phyloP scores from a whole-genome alignment of 2,888 invertebrate species.

The Tupiocoris notatus region DNA sequence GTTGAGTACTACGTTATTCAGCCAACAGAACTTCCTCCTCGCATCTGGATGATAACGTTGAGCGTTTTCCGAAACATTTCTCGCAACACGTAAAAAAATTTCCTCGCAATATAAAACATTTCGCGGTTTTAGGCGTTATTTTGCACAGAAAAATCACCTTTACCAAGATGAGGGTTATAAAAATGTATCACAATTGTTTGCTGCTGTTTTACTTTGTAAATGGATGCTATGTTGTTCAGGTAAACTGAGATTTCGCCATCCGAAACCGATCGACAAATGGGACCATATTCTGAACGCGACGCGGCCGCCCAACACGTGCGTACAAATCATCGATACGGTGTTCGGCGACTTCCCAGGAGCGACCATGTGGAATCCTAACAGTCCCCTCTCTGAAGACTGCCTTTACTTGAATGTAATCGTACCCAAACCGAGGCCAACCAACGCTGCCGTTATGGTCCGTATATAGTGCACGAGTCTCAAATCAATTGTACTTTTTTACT shows the following conservation, averaged over 20 bases:
- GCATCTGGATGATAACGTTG: too few relatives aligned
- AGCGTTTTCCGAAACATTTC: too few relatives aligned
- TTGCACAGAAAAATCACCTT: too few relatives aligned
- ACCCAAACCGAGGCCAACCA: constrained; percentile 74
- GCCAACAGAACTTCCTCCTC: background rate
- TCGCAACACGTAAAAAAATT: too few relatives aligned
- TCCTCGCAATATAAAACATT: too few relatives aligned
- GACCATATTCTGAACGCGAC: constrained; percentile 74
- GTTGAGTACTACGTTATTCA: background rate
- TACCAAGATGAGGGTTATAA: too few relatives aligned
- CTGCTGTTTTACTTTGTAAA: too few relatives aligned
- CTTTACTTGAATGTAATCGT: constrained; percentile 90
- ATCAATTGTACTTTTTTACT: too few relatives aligned
- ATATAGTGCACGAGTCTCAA: too few relatives aligned
- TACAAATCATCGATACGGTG: constrained; percentile 84
- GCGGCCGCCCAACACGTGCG: constrained; percentile 81
- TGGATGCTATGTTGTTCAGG: too few relatives aligned
- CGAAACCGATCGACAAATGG: constrained; percentile 80
- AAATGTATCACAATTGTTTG: too few relatives aligned
- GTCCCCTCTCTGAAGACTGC: constrained; percentile 88
- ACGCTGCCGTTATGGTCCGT: constrained; percentile 73
- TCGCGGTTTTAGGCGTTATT: too few relatives aligned
- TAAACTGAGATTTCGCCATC: constrained; percentile 79
- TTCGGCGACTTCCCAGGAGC: constrained; percentile 88
- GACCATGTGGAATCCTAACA: constrained; percentile 95